phyloP scores from a whole-genome alignment of 2,113 vertebrate genomes.

The Suricata suricatta region DNA sequence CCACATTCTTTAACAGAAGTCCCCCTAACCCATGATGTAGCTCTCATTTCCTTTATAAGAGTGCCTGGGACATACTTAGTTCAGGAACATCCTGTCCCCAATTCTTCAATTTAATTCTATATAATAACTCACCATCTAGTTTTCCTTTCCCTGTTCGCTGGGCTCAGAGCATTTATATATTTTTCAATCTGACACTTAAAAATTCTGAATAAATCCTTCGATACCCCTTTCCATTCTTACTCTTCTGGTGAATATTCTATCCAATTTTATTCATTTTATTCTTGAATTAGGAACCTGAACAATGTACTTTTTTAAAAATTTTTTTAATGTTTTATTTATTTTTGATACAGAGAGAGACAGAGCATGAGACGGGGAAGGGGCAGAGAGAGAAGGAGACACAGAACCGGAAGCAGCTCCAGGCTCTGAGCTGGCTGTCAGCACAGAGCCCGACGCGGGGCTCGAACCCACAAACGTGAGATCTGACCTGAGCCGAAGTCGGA shows the following conservation, averaged over 20 bases:
- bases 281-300: not conserved
- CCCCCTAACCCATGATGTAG: not conserved
- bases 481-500: too few species aligned
- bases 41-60: not conserved
- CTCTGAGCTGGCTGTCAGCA: too few species aligned
- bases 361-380: too few species aligned
- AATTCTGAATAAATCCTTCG: not conserved
- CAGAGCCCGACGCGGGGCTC: too few species aligned
- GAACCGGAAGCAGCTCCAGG: too few species aligned
- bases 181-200: not conserved
- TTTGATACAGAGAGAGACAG: too few species aligned
- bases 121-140: not conserved
- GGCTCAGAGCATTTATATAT: not conserved
- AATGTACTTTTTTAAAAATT: too few species aligned
- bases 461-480: too few species aligned
- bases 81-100: not conserved
- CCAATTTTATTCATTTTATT: not conserved
- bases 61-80: not conserved
- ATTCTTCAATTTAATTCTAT: not conserved
- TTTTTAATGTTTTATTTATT: too few species aligned
- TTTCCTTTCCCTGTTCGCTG: not conserved
- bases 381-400: too few species aligned
- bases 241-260: not conserved
- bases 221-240: not conserved
- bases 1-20: not conserved